Evolutionary conservation across 1,140 invertebrate species (phyloP), one percentile per base, ranked within the genome.

Genomic region (Sinella curviseta): DNA sequence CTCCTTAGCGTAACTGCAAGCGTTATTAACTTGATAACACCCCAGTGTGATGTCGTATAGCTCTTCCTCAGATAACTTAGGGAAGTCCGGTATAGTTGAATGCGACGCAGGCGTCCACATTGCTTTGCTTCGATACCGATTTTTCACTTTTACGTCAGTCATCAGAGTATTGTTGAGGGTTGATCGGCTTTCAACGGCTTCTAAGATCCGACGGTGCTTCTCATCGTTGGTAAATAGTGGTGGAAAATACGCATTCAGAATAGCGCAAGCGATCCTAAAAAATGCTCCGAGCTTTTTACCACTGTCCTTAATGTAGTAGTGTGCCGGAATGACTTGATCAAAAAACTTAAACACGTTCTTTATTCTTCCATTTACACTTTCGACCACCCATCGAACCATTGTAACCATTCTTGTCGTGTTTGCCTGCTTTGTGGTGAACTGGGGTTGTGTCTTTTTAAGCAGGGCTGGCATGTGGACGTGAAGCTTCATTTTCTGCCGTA

Each of bases 321-420:
- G 28, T 20, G 60, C 70, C n/a, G 35, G 17, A n/a, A 80, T 74
- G 12, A 74, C 48, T 20, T 28, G 1, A 28, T 74, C 33, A 60
- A 80, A 78, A 60, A 80, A 78, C 8, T 17, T 1, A 30, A 77
- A 80, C 16, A 70, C 28, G n/a, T 77, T 78, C 26, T 80, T 80
- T 0, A 80, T 12, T 75, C 74, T 74, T 24, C 85, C 85, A 79
- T 86, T 86, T 16, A 85, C 83, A n/a, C 85, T 81, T 85, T 87
- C 86, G 12, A 87, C 84, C 12, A 83, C 83, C 86, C 86, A 86
- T 35, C 85, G 80, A 74, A 86, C 73, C 85, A 86, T 87, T 16
- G 84, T 87, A 1, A 87, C 84, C 20, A 80, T 78, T 31, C 85
- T 81, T 16, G 85, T 85, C 39, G 81, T 54, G 80, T 87, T 86